phyloP scores from a whole-genome alignment of 2,888 invertebrate genomes.

The Julus scandinavius region DNA sequence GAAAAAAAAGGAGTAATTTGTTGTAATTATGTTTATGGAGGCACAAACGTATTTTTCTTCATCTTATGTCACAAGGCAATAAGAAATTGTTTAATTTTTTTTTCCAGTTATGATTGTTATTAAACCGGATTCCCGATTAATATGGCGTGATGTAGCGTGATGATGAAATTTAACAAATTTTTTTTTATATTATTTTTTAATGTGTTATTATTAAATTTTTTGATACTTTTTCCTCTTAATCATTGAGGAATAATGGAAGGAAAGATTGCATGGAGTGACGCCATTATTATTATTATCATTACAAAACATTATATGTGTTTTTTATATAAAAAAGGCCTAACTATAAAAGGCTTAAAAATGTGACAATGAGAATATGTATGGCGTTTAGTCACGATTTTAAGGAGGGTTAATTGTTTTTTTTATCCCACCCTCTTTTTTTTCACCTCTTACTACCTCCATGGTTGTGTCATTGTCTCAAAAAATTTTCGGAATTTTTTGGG shows the following conservation, averaged over 20 bases:
- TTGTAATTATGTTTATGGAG: conserved; percentile 32
- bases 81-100: neutral
- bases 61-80: neutral
- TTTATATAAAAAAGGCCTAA: no score
- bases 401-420: neutral
- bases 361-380: neutral
- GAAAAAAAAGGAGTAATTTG: conserved; percentile 5
- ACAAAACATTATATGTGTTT: no score
- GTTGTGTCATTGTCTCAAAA: no score
- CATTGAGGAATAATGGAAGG: neutral
- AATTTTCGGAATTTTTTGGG: no score
- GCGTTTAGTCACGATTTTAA: conserved; percentile 8
- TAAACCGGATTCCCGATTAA: conserved; percentile 8
- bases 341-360: neutral
- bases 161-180: no score
- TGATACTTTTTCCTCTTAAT: neutral
- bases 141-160: neutral
- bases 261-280: neutral
- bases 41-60: neutral
- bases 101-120: neutral
- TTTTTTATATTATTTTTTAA: neutral
- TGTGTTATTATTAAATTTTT: neutral
- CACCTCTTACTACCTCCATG: no score
- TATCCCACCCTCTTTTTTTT: neutral
- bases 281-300: neutral